Evolutionary conservation across 1,140 invertebrate genomes (phyloP).

Genomic region (Monomorium pharaonis): DNA sequence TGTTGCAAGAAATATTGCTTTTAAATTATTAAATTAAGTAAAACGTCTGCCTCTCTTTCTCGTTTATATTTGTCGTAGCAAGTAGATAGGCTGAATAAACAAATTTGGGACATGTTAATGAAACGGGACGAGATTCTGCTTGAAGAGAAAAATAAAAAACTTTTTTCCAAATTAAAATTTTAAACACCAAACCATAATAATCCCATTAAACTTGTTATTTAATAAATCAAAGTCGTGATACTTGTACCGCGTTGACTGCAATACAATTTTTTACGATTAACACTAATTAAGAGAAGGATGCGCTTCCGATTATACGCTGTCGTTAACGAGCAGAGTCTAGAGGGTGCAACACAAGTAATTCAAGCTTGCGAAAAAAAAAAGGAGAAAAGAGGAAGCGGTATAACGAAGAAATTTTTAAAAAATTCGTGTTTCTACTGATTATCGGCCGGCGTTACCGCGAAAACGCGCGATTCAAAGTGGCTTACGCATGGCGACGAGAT

Average conservation of each 20-base stretch:
- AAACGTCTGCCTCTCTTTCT: too few species aligned
- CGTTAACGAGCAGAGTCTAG: slow-evolving; percentile 1
- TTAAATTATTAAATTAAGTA: too few species aligned
- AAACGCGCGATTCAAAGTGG: slow-evolving; percentile 9
- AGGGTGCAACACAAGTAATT: neutral
- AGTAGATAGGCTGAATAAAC: neutral
- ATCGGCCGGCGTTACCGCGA: slow-evolving; percentile 5
- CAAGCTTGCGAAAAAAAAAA: neutral
- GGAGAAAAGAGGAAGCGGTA: too few species aligned
- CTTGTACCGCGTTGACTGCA: neutral
- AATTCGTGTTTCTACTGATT: slow-evolving; percentile 45
- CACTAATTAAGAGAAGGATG: neutral
- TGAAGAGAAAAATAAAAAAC: neutral
- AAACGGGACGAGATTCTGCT: neutral
- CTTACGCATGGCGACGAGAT: neutral
- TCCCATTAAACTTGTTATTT: neutral
- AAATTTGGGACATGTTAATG: neutral
- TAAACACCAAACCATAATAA: neutral
- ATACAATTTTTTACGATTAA: neutral
- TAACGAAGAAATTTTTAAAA: slow-evolving; percentile 40
- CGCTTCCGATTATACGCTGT: neutral
- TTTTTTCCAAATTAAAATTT: neutral
- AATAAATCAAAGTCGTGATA: neutral
- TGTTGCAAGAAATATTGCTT: too few species aligned
- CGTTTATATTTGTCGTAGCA: neutral